Conservation (phyloP, 2,797 vertebrate genomes). For the Xiphorhynchus erythropygius region DNA sequence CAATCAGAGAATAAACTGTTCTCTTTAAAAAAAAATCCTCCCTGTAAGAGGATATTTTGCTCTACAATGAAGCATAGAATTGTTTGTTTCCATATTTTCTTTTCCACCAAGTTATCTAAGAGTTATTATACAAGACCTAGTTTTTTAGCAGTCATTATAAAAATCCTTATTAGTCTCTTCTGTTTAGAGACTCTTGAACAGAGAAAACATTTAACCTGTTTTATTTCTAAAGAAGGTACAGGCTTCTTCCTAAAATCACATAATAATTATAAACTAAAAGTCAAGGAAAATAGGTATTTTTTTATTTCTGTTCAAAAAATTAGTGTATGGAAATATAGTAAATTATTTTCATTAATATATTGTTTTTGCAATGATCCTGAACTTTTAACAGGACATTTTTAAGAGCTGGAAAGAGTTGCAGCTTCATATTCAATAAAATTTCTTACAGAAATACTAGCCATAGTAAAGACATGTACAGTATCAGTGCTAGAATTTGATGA, state of each 20-base stretch:
- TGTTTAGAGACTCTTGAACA: neutral
- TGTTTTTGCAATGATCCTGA: neutral
- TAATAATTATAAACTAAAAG: neutral
- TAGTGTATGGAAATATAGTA: accelerated
- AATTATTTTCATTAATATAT: neutral
- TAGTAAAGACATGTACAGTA: neutral
- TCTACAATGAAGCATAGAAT: neutral
- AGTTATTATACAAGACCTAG: neutral
- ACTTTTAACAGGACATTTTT: neutral
- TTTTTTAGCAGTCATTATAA: neutral
- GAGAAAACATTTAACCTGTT: neutral
- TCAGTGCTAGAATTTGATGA: neutral
- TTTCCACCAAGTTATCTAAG: neutral
- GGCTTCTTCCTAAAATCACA: neutral
- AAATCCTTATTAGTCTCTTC: neutral
- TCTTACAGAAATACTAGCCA: neutral
- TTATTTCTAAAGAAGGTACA: neutral
- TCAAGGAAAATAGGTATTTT: neutral
- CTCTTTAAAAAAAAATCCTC: neutral
- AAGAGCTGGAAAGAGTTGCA: neutral
- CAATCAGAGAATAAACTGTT: conserved; percentile 55
- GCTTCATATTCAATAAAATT: neutral
- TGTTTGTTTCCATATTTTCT: conserved; percentile 11
- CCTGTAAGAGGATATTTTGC: conserved; percentile 42
- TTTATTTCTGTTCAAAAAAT: neutral